phyloP scores from a whole-genome alignment of 2,797 vertebrate genomes.

The Cirrhinus molitorella region DNA sequence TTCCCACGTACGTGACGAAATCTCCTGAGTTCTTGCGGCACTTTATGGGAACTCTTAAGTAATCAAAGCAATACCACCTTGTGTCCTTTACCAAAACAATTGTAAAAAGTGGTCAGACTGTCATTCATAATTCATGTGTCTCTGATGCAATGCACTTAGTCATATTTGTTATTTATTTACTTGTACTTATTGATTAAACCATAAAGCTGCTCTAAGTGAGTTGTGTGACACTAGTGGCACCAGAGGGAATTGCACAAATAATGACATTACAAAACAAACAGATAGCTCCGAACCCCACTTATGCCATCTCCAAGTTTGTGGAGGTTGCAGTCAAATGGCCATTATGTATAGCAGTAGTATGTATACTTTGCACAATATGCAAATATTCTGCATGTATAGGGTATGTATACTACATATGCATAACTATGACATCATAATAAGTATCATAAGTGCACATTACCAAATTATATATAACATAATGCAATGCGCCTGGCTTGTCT shows the following conservation, averaged over 20 bases:
- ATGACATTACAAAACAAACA: not conserved
- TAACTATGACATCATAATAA: too few relatives aligned
- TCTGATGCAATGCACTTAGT: not conserved
- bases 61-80: not conserved
- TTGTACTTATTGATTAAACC: not conserved
- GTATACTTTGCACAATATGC: not conserved
- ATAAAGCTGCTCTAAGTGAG: not conserved
- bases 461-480: too few relatives aligned
- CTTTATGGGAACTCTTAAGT: not conserved
- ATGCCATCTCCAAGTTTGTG: not conserved
- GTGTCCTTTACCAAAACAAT: not conserved
- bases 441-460: too few relatives aligned
- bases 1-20: not conserved
- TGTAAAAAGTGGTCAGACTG: not conserved
- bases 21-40: not conserved
- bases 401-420: too few relatives aligned
- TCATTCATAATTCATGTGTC: not conserved
- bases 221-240: not conserved
- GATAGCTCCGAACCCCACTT: not conserved
- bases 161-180: not conserved
- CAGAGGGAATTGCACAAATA: not conserved
- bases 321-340: too few relatives aligned
- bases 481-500: too few relatives aligned
- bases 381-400: not conserved
- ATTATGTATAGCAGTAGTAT: too few relatives aligned